Percentiles rank a stretch among this genome's conserved stretches.
These are phyloP conservation scores for Bombus balteatus DNA, from an alignment of 1,140 invertebrate genomes.

Conservation along the genomic window DNA sequence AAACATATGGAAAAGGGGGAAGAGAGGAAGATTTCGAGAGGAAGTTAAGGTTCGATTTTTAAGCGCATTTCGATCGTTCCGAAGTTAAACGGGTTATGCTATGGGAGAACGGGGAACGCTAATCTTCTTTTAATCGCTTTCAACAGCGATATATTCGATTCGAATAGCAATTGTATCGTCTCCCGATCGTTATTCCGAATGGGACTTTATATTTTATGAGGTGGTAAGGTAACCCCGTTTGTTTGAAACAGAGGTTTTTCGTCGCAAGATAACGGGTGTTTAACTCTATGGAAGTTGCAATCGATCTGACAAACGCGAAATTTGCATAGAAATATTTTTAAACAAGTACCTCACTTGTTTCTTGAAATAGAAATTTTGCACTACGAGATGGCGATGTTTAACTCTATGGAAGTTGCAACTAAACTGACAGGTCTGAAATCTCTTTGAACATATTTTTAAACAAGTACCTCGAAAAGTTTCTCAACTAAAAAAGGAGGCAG, in stretches of 20 bases:
- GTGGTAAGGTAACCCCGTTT: neutral
- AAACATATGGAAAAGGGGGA: neutral
- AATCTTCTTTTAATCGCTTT: slow-evolving; percentile 20
- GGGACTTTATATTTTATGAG: neutral
- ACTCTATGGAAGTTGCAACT: neutral
- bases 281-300: too few relatives aligned
- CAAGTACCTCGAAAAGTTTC: too few relatives aligned
- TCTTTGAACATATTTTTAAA: too few relatives aligned
- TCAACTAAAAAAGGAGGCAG: neutral
- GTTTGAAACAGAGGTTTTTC: neutral
- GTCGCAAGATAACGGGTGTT: too few relatives aligned
- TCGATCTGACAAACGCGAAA: too few relatives aligned
- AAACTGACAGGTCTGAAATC: neutral
- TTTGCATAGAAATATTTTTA: too few relatives aligned
- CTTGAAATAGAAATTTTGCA: neutral
- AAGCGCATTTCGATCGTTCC: slow-evolving; percentile 1
- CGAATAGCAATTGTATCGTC: neutral
- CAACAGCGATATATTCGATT: slow-evolving; percentile 4
- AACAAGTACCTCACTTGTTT: too few relatives aligned
- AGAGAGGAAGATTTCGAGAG: neutral
- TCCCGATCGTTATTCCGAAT: neutral
- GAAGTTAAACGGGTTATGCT: slow-evolving; percentile 16
- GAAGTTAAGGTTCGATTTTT: slow-evolving; percentile 23
- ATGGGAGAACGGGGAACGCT: neutral
- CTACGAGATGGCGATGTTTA: neutral